Evolutionary conservation across 1,140 invertebrate genomes (phyloP), one percentile per base, ranked within the genome.

Genomic region (Listronotus oregonensis): DNA sequence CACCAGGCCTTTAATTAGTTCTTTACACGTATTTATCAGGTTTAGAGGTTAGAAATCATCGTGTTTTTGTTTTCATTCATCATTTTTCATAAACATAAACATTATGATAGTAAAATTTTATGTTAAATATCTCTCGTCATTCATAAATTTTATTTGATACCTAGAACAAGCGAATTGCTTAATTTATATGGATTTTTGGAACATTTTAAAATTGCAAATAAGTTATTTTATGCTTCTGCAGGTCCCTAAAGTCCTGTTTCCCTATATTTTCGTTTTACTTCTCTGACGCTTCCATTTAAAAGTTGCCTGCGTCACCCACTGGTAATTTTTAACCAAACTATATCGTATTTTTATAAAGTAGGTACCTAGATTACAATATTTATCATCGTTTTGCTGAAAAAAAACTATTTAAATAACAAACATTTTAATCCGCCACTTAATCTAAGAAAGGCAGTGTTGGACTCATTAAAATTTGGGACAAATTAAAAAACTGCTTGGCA

Each of bases 391-490:
- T 52, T 52, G 10, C 12, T 21, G 9, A 18, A 50, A 12, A 47
- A 15, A 42, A 42, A 42, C 37, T n/a, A 56, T 42, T 56, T 56
- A 56, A 42, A 56, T 56, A 56, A n/a, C n/a, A n/a, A 42, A 42
- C 40, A 43, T n/a, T 14, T 31, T 54, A 54, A 37, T 54, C 50
- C 27, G 14, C 31, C 11, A 27, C 1, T 27, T 27, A 21, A 54
- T 54, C 50, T 54, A 21, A 34, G 50, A 37, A 37, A 37, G n/a
- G 12, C 54, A 56, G 54, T 40, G 54, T 43, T 39, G 54, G 54
- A 56, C 54, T 56, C 1, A 5, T 10, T 12, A 11, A 18, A 56
- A 56, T 56, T 56, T 27, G 21, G 21, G 21, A 27, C 21, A 5
- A 27, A 5, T 27, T 5, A 27, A 27, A 56, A 34, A 34, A 42